These are phyloP conservation scores for Catocala nupta DNA, from an alignment of 2,888 invertebrate genomes.

Conservation along the genomic window DNA sequence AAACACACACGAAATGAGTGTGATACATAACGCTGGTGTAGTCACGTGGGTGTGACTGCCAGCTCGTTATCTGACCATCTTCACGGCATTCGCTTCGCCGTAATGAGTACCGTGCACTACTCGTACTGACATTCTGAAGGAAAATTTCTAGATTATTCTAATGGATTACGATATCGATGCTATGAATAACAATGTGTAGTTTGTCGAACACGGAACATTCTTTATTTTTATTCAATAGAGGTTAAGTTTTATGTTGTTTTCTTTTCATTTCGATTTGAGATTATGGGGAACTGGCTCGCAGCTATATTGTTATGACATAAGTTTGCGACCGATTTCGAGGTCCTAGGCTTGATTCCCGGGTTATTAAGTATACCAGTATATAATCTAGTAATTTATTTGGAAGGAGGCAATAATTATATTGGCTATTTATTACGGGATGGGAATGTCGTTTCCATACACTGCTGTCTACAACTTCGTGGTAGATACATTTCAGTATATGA, in stretches of 20 bases:
- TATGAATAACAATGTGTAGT: constrained; percentile 38
- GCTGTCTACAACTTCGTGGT: too few relatives aligned
- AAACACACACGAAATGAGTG: background rate
- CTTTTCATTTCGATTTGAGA: constrained; percentile 21
- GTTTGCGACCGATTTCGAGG: too few relatives aligned
- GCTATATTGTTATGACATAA: too few relatives aligned
- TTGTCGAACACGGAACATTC: constrained; percentile 21
- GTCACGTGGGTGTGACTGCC: constrained; percentile 45
- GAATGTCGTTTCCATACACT: too few relatives aligned
- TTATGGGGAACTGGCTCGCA: background rate
- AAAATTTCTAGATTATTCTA: constrained; percentile 46
- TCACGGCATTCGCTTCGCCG: constrained; percentile 51
- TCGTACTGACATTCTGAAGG: constrained; percentile 36
- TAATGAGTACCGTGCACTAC: constrained; percentile 39
- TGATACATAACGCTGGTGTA: constrained; percentile 3
- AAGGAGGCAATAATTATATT: too few relatives aligned
- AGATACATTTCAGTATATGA: too few relatives aligned
- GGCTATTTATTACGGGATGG: too few relatives aligned
- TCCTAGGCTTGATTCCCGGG: too few relatives aligned
- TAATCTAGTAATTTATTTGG: too few relatives aligned
- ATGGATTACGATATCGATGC: constrained; percentile 40
- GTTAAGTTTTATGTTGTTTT: constrained; percentile 23
- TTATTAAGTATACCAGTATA: too few relatives aligned
- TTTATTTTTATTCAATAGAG: constrained; percentile 41
- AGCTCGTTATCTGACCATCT: constrained; percentile 56